Evolutionary conservation across 2,888 invertebrate genomes (phyloP).

Genomic region (Cheilosia soror): DNA sequence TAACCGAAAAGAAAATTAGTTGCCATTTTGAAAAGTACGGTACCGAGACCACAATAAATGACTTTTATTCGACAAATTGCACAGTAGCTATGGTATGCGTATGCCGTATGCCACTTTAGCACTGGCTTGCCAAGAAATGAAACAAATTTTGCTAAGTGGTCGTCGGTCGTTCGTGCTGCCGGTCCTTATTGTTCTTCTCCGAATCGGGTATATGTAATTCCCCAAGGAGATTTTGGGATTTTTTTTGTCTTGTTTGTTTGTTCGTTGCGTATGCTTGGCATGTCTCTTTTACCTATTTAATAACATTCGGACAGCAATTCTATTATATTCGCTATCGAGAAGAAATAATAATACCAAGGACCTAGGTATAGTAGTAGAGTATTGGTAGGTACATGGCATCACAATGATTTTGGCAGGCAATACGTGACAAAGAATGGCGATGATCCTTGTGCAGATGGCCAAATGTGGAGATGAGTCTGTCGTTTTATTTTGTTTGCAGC

Average conservation of each 20-base stretch:
- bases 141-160: slow-evolving; percentile 68
- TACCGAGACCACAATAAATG: slow-evolving; percentile 67
- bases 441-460: slow-evolving; percentile 26
- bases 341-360: slow-evolving; percentile 65
- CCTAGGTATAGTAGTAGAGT: slow-evolving; percentile 18
- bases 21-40: slow-evolving; percentile 65
- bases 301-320: slow-evolving; percentile 74
- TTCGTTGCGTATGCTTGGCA: slow-evolving; percentile 58
- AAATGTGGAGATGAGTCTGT: slow-evolving; percentile 1
- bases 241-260: neutral
- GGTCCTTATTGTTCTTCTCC: slow-evolving; percentile 48
- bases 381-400: slow-evolving; percentile 37
- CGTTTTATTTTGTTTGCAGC: slow-evolving; percentile 36
- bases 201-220: slow-evolving; percentile 42
- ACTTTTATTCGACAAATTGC: slow-evolving; percentile 68
- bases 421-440: slow-evolving; percentile 56
- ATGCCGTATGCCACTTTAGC: too few species aligned
- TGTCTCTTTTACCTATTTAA: slow-evolving; percentile 74
- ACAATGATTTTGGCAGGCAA: slow-evolving; percentile 43
- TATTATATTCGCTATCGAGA: slow-evolving; percentile 72
- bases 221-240: slow-evolving; percentile 18
- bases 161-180: slow-evolving; percentile 48
- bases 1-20: slow-evolving; percentile 73
- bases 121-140: neutral
- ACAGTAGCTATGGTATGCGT: neutral